A percentile compares a stretch with the other conserved stretches of the same genome.
These are phyloP conservation scores for Pantala flavescens DNA, from an alignment of 1,140 invertebrate genomes.

Conservation along the genomic window DNA sequence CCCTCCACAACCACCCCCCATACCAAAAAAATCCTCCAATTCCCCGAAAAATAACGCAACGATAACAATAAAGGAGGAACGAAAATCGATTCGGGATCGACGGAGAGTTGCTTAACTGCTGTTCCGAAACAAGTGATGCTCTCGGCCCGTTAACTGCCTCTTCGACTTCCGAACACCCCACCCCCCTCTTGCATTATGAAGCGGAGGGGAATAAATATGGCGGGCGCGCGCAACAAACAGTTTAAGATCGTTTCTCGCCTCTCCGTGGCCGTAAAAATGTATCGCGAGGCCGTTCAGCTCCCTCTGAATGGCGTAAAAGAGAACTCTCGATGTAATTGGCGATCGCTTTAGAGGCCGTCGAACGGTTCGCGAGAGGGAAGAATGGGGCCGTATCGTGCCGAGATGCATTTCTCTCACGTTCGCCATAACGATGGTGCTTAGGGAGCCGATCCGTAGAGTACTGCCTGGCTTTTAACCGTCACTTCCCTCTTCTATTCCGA, in stretches of 20 bases:
- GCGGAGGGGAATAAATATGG: background rate
- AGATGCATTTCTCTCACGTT: background rate
- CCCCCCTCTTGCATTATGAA: background rate
- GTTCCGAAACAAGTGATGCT: background rate
- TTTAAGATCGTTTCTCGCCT: background rate
- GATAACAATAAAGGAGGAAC: background rate
- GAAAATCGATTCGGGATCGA: background rate
- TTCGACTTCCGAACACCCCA: background rate
- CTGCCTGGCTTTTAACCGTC: no score
- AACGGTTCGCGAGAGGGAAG: background rate
- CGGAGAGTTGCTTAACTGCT: background rate
- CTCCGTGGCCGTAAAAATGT: background rate
- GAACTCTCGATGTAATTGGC: conserved; percentile 8
- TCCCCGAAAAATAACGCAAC: background rate
- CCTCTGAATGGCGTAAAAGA: background rate
- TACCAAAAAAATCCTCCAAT: background rate
- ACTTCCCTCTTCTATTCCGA: no score
- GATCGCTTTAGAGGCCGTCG: background rate
- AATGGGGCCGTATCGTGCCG: background rate
- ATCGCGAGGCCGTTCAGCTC: background rate
- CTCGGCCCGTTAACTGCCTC: no score
- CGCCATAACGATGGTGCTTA: background rate
- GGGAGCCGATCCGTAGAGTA: background rate
- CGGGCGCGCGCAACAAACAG: background rate
- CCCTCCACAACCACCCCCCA: background rate